These are phyloP conservation scores for Phalacrocorax pelagicus DNA, from an alignment of 2,113 vertebrate species.

Conservation along the genomic window DNA sequence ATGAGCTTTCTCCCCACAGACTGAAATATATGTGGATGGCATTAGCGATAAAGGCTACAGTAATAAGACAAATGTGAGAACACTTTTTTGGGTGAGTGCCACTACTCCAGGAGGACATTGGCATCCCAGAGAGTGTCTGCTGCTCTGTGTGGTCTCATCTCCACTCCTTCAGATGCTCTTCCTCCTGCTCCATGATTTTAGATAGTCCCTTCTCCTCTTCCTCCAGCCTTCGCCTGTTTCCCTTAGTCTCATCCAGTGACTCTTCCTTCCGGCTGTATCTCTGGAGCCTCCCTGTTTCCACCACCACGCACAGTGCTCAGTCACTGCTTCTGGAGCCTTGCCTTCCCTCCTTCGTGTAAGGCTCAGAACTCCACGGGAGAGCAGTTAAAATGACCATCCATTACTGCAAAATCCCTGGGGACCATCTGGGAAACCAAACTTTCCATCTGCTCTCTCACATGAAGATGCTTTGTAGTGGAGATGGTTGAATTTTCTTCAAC, in stretches of 20 bases:
- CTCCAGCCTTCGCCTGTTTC: background rate
- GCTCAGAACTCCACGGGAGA: background rate
- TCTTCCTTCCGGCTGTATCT: background rate
- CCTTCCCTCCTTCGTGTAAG: background rate
- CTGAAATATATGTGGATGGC: background rate
- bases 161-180: background rate
- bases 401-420: background rate
- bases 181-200: background rate
- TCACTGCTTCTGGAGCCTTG: background rate
- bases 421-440: constrained; percentile 2
- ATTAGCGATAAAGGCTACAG: background rate
- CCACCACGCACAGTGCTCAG: rapidly evolving
- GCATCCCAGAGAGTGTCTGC: background rate
- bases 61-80: rapidly evolving
- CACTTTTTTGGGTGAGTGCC: background rate
- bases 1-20: background rate
- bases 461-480: constrained; percentile 19
- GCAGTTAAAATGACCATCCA: background rate
- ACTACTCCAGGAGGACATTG: background rate
- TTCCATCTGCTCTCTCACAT: constrained; percentile 1
- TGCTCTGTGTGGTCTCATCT: background rate
- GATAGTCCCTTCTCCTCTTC: background rate
- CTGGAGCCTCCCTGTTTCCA: background rate
- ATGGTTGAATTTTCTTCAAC: background rate
- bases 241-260: rapidly evolving